Conservation (phyloP, 2,113 vertebrate genomes). For the Leucopsar rothschildi region DNA sequence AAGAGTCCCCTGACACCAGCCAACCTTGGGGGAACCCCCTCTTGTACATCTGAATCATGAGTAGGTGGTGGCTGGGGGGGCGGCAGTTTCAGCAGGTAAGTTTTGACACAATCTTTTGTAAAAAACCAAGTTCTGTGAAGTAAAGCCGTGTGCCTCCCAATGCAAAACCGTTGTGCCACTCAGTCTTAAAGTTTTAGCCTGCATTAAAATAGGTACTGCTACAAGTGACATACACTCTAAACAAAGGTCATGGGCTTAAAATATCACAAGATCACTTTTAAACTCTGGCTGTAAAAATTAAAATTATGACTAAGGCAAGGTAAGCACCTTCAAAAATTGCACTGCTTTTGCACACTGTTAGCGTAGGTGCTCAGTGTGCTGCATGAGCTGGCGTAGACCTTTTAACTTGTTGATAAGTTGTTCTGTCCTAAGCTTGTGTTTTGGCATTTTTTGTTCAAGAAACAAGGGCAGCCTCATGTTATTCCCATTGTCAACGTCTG, state of each 20-base stretch:
- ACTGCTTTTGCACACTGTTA: neutral
- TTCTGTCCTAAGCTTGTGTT: neutral
- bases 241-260: slow-evolving; percentile 50
- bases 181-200: neutral
- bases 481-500: neutral
- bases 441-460: neutral
- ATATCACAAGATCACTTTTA: slow-evolving; percentile 4
- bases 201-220: slow-evolving; percentile 51
- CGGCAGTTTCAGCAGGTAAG: neutral
- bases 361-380: rapidly evolving
- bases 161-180: neutral
- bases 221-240: neutral
- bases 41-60: neutral
- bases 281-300: slow-evolving; percentile 32
- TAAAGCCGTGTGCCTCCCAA: neutral
- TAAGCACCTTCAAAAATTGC: neutral
- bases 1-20: neutral
- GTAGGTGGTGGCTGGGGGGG: neutral
- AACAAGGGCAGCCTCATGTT: neutral
- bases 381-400: neutral
- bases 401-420: neutral
- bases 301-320: slow-evolving; percentile 4
- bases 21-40: neutral
- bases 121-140: neutral
- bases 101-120: neutral